Evolutionary conservation across 2,113 vertebrate genomes (phyloP), one percentile per base, ranked within the genome.

Genomic region (Callopanchax toddi): DNA sequence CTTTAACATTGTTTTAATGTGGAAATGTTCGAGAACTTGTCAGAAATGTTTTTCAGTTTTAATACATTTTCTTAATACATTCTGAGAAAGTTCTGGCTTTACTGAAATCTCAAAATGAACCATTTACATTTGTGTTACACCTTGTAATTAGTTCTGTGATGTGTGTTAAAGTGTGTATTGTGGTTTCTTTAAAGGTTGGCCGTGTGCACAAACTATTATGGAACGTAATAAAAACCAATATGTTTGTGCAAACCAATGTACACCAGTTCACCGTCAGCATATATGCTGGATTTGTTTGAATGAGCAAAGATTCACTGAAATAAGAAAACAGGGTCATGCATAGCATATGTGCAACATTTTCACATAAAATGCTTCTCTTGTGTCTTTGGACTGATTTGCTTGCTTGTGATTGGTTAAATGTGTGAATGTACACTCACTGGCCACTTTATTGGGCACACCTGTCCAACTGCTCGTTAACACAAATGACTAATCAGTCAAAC

Each of bases 151-250:
- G n/a, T n/a, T n/a, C n/a, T n/a, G n/a, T n/a, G n/a, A n/a, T 37
- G 18, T 50, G 9, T 69, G 0, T 56, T 12, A 1, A n/a, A 36
- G 37, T 68, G 4, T 32, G 56, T 18, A 18, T 62, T 46, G 68
- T 32, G 60, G 50, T 3, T 44, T 64, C 63, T 86, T 82, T 86
- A 76, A 86, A 3, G 66, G 77, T 63, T 72, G 25, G 59, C 62
- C 37, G 45, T 42, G 29, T 63, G 42, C 49, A 76, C 51, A 60
- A 74, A 57, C 62, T 48, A 80, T 87, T 84, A 89, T 67, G 70
- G 63, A 68, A 64, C 71, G 83, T 60, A 83, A 81, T 80, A 80
- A 87, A 84, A 89, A 86, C 77, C 88, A 89, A 89, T 81, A 84
- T 42, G 68, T 50, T 7, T 32, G 72, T 43, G 70, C 26, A 22